Evolutionary conservation across 1,140 invertebrate genomes (phyloP), one percentile per base, ranked within the genome.

Genomic region (Bombus confusus): DNA sequence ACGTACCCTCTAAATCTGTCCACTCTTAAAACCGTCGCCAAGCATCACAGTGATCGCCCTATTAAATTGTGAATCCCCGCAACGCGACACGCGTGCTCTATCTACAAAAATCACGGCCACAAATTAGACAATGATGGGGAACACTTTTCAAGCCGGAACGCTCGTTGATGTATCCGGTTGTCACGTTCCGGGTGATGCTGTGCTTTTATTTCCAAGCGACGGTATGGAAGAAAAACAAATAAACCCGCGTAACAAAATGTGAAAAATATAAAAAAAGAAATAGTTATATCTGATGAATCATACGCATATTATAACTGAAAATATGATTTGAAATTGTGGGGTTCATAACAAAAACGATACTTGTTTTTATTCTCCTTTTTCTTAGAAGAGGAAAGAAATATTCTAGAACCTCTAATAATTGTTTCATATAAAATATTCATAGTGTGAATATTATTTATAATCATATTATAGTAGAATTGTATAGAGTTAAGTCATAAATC

Each of bases 1-100:
- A 93, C 93, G 90, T 86, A 83, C 83, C 85, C 87, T 92, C 83
- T 91, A 93, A 93, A 92, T 92, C 88, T 69, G 80, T 88, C 86
- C 87, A 78, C 87, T 88, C 73, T 93, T 92, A 92, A 92, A 92
- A 90, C 87, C 87, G 86, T 93, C 90, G 89, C 84, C 86, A 86
- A 82, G 86, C 77, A 90, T 92, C 91, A 90, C 85, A 73, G 57
- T 86, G 87, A 92, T 93, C 86, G 89, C 72, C 87, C 73, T 88
- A 91, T 92, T 93, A 92, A 76, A 92, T 90, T 87, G 90, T 85
- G 87, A 86, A 83, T 57, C 83, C 41, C 81, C 68, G 62, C 34
- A 34, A n/a, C 43, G 64, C 31, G 76, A 66, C 18, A 71, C 69
- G 72, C 76, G 71, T 47, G 71, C 41, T 8, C 76, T 72, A 68